A percentile compares a stretch with the other conserved stretches of the same genome.
Conservation (phyloP, 2,113 vertebrate species). For the Odontophorus gujanensis region DNA sequence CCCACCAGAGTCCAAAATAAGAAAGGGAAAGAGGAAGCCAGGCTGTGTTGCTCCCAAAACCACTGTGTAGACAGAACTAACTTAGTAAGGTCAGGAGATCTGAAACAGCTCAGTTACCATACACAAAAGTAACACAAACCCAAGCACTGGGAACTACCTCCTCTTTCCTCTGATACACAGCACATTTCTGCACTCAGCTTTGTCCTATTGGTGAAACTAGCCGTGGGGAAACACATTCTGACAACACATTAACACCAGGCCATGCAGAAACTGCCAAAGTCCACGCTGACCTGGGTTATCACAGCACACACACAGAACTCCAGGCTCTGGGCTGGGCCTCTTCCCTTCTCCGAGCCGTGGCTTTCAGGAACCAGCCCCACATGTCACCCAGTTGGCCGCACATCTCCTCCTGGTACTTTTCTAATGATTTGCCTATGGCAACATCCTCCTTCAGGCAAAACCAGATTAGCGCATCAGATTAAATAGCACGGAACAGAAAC, state of each 20-base stretch:
- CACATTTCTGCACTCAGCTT: neutral
- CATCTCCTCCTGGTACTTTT: neutral
- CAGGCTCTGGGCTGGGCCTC: neutral
- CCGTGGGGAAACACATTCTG: neutral
- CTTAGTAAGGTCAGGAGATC: conserved; percentile 18
- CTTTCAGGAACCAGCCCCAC: neutral
- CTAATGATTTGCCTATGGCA: neutral
- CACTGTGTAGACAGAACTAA: neutral
- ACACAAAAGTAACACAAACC: neutral
- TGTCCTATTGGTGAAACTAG: neutral
- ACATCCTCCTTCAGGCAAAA: conserved; percentile 8
- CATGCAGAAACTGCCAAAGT: neutral
- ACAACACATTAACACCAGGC: neutral
- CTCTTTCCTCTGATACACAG: neutral
- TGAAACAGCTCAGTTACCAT: neutral
- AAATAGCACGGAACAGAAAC: neutral
- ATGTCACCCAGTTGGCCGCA: neutral
- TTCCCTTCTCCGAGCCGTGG: neutral
- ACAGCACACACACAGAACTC: neutral
- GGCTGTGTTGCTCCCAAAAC: neutral
- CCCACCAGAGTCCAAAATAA: neutral
- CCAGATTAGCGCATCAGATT: neutral
- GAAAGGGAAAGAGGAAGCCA: conserved; percentile 33
- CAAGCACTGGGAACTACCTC: neutral
- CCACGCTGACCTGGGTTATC: neutral